A percentile compares a stretch with the other conserved stretches of the same genome.
Evolutionary conservation across 2,797 vertebrate genomes (phyloP).

Genomic region (Sebastolobus alascanus): DNA sequence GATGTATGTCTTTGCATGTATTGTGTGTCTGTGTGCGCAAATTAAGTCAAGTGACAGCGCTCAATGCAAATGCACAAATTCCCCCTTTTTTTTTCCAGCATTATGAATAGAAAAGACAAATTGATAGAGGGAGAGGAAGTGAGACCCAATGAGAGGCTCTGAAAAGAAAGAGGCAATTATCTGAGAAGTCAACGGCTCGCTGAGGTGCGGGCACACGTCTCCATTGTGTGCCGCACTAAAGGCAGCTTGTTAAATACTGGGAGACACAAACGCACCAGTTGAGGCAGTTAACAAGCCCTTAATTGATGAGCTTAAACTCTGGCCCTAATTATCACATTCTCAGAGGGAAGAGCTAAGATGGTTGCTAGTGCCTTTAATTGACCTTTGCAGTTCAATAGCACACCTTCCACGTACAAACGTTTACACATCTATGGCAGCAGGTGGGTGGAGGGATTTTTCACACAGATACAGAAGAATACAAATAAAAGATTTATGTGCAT

Average conservation of each 20-base stretch:
- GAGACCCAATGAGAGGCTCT: constrained; percentile 54
- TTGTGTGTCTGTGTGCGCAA: constrained; percentile 42
- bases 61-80: constrained; percentile 52
- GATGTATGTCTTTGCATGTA: constrained; percentile 17
- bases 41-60: constrained; percentile 63
- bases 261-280: constrained; percentile 77
- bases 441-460: constrained; percentile 40
- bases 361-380: constrained; percentile 87
- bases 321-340: constrained; percentile 88
- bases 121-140: constrained; percentile 56
- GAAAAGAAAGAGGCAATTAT: constrained; percentile 84
- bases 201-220: constrained; percentile 67
- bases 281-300: constrained; percentile 79
- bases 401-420: constrained; percentile 63
- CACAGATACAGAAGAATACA: not conserved
- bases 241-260: constrained; percentile 78
- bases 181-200: constrained; percentile 80
- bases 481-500: constrained; percentile 6
- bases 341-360: constrained; percentile 79
- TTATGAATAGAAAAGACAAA: constrained; percentile 59
- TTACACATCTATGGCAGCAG: constrained; percentile 82
- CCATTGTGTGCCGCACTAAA: constrained; percentile 80
- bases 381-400: constrained; percentile 70
- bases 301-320: constrained; percentile 84
- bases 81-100: constrained; percentile 6